Evolutionary conservation across 2,888 invertebrate genomes (phyloP).

Genomic region (Gortyna flavago): DNA sequence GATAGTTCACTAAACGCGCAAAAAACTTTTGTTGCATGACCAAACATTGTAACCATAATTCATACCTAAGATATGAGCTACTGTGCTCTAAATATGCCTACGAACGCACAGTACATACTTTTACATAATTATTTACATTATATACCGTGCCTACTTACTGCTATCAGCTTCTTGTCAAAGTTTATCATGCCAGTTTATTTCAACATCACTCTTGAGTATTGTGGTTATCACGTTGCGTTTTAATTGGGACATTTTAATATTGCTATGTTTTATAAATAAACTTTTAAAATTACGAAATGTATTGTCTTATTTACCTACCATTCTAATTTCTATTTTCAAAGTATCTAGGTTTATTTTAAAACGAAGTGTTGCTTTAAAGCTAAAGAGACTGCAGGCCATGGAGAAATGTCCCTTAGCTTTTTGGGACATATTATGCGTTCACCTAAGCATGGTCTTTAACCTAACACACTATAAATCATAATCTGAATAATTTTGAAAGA

Average conservation of each 20-base stretch:
- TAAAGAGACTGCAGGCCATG: neutral
- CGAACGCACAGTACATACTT: slow-evolving; percentile 2
- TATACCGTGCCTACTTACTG: slow-evolving; percentile 8
- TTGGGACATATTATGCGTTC: too few relatives aligned
- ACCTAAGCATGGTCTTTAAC: too few relatives aligned
- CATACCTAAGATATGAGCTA: slow-evolving; percentile 4
- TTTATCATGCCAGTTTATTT: slow-evolving; percentile 58
- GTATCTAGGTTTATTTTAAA: too few relatives aligned
- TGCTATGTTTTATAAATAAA: slow-evolving; percentile 6
- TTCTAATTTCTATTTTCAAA: neutral
- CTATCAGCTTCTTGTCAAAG: slow-evolving; percentile 60
- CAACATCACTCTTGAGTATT: slow-evolving; percentile 36
- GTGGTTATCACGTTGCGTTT: slow-evolving; percentile 26
- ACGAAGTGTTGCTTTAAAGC: neutral
- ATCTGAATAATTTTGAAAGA: too few relatives aligned
- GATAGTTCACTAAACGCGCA: neutral
- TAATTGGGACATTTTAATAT: slow-evolving; percentile 47
- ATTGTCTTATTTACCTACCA: slow-evolving; percentile 6
- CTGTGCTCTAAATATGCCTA: slow-evolving; percentile 36
- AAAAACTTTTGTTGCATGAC: neutral
- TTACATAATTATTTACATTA: slow-evolving; percentile 41
- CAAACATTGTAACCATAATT: neutral
- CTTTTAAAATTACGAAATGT: neutral
- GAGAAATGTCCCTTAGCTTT: neutral
- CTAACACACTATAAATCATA: too few relatives aligned